Base-by-base conservation (phyloP, 2,113 vertebrate species). In the Prietella phreatophila region DNA sequence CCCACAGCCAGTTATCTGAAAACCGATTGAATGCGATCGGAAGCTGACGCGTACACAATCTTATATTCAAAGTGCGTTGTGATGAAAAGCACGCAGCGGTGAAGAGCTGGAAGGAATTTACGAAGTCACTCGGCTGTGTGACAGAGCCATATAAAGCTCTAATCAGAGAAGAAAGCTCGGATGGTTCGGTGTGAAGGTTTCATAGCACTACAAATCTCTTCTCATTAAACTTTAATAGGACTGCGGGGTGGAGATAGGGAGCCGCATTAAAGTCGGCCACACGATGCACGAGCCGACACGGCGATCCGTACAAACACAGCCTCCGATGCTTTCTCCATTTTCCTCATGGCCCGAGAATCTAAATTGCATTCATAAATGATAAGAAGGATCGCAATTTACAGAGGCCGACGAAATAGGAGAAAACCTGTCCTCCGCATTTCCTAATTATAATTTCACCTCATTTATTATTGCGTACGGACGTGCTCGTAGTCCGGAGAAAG, bases 21-120 rank as follows among this genome's bases (percentile, higher is more conserved):
- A 90, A 87, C 90, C 86, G 92, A 94, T 89, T 91, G 82, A 86
- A 91, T 81, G 84, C 82, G 92, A 91, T 91, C 63, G 89, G 78
- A 87, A 50, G 78, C 17, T 86, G 75, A 82, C 20, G 84, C 91
- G 91, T 82, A 89, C 87, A 85, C 83, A 47, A 30, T 63, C 85
- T 88, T 89, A 92, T 87, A 91, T 91, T 92, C 83, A 30, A 61
- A 42, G 87, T 36, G 87, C 14, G 30, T 82, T 13, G 85, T 47
- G 83, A 83, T 78, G 50, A 61, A 86, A 67, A 47, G 27, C 69
- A 81, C 15, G 61, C 65, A 55, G 82, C 36, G 33, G 27, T 22
- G 20, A 53, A 39, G 42, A 60, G 39, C 84, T 79, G 86, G 53
- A 81, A 83, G 53, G 86, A 89, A 84, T 90, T 67, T 36, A 73